Percentiles rank a stretch among this genome's conserved stretches.
Evolutionary conservation across 2,113 vertebrate genomes (phyloP).

Genomic region (Coryphaenoides rupestris): DNA sequence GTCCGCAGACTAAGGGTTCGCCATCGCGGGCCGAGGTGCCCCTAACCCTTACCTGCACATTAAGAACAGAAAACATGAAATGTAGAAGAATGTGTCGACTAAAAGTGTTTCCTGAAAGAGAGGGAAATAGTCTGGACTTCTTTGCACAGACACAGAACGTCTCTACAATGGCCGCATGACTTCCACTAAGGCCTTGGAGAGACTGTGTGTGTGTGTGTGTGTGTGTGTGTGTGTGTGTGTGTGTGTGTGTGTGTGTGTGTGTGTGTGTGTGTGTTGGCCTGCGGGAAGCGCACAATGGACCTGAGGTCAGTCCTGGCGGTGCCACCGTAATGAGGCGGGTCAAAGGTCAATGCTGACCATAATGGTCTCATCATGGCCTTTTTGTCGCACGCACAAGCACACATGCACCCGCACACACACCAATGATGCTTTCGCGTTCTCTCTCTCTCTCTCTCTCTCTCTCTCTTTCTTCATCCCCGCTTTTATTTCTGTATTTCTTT

Average conservation of each 20-base stretch:
- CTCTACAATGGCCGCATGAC: too few relatives aligned
- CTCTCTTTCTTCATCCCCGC: neutral
- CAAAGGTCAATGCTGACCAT: constrained; percentile 44
- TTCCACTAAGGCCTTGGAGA: neutral
- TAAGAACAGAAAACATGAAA: too few relatives aligned
- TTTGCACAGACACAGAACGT: too few relatives aligned
- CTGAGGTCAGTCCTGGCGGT: constrained; percentile 35
- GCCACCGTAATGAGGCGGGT: constrained; percentile 52
- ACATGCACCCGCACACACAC: constrained; percentile 8
- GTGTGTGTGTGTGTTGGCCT: constrained; percentile 7
- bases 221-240: constrained; percentile 7
- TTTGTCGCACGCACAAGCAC: too few relatives aligned
- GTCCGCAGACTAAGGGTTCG: too few relatives aligned
- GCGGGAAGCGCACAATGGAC: constrained; percentile 4
- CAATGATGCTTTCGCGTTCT: neutral
- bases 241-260: constrained; percentile 3
- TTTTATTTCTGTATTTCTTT: constrained; percentile 19
- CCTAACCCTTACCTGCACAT: too few relatives aligned
- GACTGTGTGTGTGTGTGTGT: constrained; percentile 4
- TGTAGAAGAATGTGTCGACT: too few relatives aligned
- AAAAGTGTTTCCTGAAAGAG: too few relatives aligned
- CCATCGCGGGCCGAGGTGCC: too few relatives aligned
- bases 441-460: neutral
- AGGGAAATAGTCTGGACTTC: too few relatives aligned
- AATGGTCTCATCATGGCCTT: constrained; percentile 28